Evolutionary conservation across 2,113 vertebrate genomes (phyloP), one percentile per base, ranked within the genome.

Genomic region (Lota lota): DNA sequence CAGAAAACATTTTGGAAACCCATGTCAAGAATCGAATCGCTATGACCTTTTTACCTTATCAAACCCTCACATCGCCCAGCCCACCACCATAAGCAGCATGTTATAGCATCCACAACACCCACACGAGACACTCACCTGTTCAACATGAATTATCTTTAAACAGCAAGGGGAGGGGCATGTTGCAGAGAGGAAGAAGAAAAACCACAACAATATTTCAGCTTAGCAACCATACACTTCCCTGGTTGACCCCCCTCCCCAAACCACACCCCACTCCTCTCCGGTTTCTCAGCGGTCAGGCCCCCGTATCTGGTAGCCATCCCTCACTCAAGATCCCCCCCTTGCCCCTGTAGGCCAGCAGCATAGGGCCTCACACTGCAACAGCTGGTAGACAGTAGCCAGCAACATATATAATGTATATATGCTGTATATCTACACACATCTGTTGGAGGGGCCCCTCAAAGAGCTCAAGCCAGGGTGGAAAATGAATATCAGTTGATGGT

Each of bases 221-320:
- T 18, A 68, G 47, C 24, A 54, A 54, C 47, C 66, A 69, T 56
- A 73, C 40, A 8, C 40, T 47, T 11, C 40, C 40, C 40, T 6
- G 40, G 8, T 10, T 47, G 40, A 47, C 19, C 65, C 58, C 22
- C 66, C 40, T 21, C 64, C 70, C 19, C 22, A 20, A 76, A 16
- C 19, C 21, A 63, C 64, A 5, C 61, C 47, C 67, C 65, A 66
- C 80, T 59, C 61, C 17, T 70, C 64, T 68, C 73, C 2, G 60
- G 22, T 69, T 62, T 77, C 69, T 73, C 68, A 21, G 64, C 50
- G 66, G 72, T 21, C 57, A 5, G 40, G 40, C 68, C 74, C 70
- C 62, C 64, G 59, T 84, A 88, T 87, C 79, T 78, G 79, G 69
- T 83, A 24, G 77, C 87, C 78, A 59, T 77, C 70, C 60, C 59